Evolutionary conservation across 2,888 invertebrate genomes (phyloP), one percentile per base, ranked within the genome.

Genomic region (Scelioninae gen. 1): DNA sequence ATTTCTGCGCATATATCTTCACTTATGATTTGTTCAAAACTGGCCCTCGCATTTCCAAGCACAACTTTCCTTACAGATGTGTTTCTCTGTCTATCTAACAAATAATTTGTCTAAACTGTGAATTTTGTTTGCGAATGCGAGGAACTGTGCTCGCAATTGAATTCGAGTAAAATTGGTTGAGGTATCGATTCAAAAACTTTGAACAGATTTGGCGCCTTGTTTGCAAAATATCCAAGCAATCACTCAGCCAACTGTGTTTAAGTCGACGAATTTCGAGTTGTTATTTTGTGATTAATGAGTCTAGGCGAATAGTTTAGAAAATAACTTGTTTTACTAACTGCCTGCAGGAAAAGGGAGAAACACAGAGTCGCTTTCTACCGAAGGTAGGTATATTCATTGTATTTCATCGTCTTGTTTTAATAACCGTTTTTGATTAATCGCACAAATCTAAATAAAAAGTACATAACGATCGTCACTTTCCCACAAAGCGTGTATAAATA

Each of bases 321-420:
- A 89, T 92, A 91, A 92, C 90, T 90, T 85, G 87, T 91, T 91
- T 92, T 91, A 91, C 90, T 91, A 90, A 92, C 89, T 93, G 92
- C 93, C 93, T 91, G 93, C 94, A 95, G 95, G 95, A 93, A 95
- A 95, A 93, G 94, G 94, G 93, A 94, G 95, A 92, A 94, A 95
- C 91, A 94, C 95, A 91, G 95, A 95, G 93, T 94, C 95, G 89
- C 94, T 95, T 89, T 94, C 95, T 86, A 95, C 95, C 85, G 95
- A 95, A 95, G 95, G 95, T 95, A 94, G 94, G 94, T 91, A 85
- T 75, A 84, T 29, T 77, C 71, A 72, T 69, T 78, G 51, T 79
- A 78, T 68, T 71, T 76, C 69, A 74, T 53, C 34, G 49, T 63
- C 43, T 66, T 62, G 49, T 65, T n/a, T 9, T 55, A 55, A 15